phyloP scores from a whole-genome alignment of 1,140 invertebrate genomes.

The Stegodyphus mimosarum region DNA sequence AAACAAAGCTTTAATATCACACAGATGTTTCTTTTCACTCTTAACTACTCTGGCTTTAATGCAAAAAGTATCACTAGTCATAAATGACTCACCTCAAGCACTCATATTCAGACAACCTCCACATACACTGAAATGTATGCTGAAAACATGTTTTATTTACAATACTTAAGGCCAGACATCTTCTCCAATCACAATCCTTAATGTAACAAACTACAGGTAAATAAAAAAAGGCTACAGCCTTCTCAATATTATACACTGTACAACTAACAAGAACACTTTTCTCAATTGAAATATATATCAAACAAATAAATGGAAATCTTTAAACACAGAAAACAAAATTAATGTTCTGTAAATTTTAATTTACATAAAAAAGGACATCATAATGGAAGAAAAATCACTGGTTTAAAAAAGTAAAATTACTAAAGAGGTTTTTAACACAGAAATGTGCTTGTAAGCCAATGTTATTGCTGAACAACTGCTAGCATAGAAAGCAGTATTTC shows the following conservation, averaged over 20 bases:
- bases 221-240: not conserved
- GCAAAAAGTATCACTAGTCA: conserved; percentile 3
- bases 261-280: not conserved
- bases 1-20: conserved; percentile 36
- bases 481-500: too few species aligned
- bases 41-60: conserved; percentile 7
- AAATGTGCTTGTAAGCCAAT: too few species aligned
- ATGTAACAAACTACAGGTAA: conserved; percentile 15
- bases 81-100: conserved; percentile 12
- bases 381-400: not conserved
- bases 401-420: not conserved
- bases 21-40: conserved; percentile 29
- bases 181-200: conserved; percentile 47
- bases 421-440: not conserved
- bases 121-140: conserved; percentile 29
- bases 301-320: not conserved
- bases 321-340: not conserved
- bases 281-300: not conserved
- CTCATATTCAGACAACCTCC: conserved; percentile 15
- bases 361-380: not conserved
- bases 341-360: not conserved
- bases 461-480: too few species aligned
- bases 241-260: conserved; percentile 14
- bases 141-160: conserved; percentile 44
- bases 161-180: conserved; percentile 55